Evolutionary conservation across 2,113 vertebrate species (phyloP), one percentile per base, ranked within the genome.

Genomic region (Vimba vimba): DNA sequence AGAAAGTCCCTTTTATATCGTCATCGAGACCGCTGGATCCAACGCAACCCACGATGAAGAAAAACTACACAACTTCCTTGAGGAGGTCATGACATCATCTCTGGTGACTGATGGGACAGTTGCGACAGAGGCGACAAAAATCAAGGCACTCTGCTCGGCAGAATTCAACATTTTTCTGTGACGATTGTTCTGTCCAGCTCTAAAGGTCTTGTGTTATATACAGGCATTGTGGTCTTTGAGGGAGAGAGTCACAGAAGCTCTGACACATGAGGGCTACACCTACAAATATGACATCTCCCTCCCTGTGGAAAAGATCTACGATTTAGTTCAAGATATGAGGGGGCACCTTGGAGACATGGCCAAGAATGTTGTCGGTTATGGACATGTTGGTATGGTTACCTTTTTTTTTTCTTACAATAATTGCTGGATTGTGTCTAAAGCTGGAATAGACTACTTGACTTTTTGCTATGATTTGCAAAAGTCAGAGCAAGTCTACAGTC

Each of bases 251-350:
- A 96, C 97, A 0, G 98, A 99, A 88, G 97, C 97, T 0, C 93
- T 99, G 76, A 95, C 93, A 23, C 94, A 89, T 0, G 97, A 99
- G 0, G 98, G 98, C 84, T 97, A 89, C 0, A 96, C 95, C 36
- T 98, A 96, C 93, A 99, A 99, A 86, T 99, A 99, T 0, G 98
- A 99, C 93, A 69, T 99, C 87, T 99, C 97, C 0, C 95, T 99
- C 33, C 97, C 98, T 0, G 91, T 98, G 91, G 95, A 94, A 57
- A 94, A 84, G 88, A 95, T 99, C 45, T 99, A 99, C 7, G 94
- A 97, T 85, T 94, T 99, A 0, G 98, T 99, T 79, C 92, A 82
- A 0, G 96, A 97, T 69, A 93, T 91, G 89, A 95, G 96, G 21
- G 64, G 87, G 86, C 96, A 94, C 2, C 94, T 99, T 33, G 95